Evolutionary conservation across 2,113 vertebrate genomes (phyloP), one percentile per base, ranked within the genome.

Genomic region (Cochlearius cochlearius): DNA sequence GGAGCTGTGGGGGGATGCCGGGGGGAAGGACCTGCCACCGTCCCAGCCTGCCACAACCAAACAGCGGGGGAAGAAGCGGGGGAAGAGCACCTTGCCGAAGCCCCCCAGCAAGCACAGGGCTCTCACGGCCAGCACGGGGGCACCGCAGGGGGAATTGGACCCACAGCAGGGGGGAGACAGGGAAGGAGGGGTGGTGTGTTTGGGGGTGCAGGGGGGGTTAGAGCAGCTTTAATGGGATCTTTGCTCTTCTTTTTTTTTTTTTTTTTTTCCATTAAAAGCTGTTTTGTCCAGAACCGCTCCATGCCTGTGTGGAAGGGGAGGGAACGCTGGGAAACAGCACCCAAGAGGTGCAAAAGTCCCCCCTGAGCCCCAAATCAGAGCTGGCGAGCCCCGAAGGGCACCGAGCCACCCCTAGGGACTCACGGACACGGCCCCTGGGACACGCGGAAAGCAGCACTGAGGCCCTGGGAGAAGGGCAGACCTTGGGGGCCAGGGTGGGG

Each of bases 401-500:
- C 43, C 7, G 1, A 63, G 45, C 10, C 30, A 4, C 36, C 10
- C 41, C 41, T 15, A 41, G 41, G 41, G 32, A n/a, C 50, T 21
- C 50, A n/a, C 10, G 1, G 50, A 17, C 38, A 21, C 25, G 1
- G 43, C n/a, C n/a, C 43, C 56, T 41, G 41, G 41, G 41, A 41
- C 41, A 32, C 3, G 2, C 13, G 32, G 45, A 50, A 25, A 76
- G 43, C 74, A 43, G 77, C 49, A 66, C 12, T 3, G 47, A 27
- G 30, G 17, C 60, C 49, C 30, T 32, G 14, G 62, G 38, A 34
- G 38, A 80, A 30, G 39, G 41, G 26, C 52, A 47, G 26, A 32
- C 5, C 7, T 25, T 2, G 21, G 21, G 41, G 14, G 11, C 4
- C 3, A 1, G 29, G 6, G 8, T 2, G 7, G 27, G 22, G 38